These are phyloP conservation scores for Rhodinocichla rosea DNA, from an alignment of 2,113 vertebrate genomes.

Conservation along the genomic window DNA sequence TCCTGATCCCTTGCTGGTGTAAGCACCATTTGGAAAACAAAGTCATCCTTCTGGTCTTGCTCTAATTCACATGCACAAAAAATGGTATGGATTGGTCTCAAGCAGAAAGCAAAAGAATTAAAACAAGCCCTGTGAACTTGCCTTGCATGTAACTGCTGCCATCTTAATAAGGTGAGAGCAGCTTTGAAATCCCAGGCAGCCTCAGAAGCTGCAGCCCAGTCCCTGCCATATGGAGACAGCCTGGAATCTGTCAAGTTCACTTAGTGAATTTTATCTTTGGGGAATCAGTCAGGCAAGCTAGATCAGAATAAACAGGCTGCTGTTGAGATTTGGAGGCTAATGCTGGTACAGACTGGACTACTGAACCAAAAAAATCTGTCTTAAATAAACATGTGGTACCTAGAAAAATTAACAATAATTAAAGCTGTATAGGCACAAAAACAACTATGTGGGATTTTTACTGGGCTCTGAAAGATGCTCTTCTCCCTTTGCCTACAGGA, in stretches of 20 bases:
- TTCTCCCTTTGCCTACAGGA: background rate
- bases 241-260: constrained; percentile 86
- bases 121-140: constrained; percentile 66
- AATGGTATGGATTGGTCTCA: constrained; percentile 15
- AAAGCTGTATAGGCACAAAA: constrained; percentile 24
- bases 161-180: constrained; percentile 81
- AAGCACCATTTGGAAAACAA: background rate
- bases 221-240: constrained; percentile 82
- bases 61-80: constrained; percentile 15
- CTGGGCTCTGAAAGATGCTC: background rate
- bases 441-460: background rate
- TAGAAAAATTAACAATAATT: constrained; percentile 56
- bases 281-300: constrained; percentile 78
- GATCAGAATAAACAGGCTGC: constrained; percentile 74
- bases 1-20: background rate
- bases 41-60: constrained; percentile 16
- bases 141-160: constrained; percentile 76
- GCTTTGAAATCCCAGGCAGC: constrained; percentile 69
- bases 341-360: constrained; percentile 59
- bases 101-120: constrained; percentile 48
- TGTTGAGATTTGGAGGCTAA: constrained; percentile 74
- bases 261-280: constrained; percentile 82
- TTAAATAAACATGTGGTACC: constrained; percentile 43
- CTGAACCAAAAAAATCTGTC: constrained; percentile 59
- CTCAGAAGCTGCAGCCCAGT: constrained; percentile 62